Evolutionary conservation across 2,888 invertebrate species (phyloP).

Genomic region (Tinea semifulvella): DNA sequence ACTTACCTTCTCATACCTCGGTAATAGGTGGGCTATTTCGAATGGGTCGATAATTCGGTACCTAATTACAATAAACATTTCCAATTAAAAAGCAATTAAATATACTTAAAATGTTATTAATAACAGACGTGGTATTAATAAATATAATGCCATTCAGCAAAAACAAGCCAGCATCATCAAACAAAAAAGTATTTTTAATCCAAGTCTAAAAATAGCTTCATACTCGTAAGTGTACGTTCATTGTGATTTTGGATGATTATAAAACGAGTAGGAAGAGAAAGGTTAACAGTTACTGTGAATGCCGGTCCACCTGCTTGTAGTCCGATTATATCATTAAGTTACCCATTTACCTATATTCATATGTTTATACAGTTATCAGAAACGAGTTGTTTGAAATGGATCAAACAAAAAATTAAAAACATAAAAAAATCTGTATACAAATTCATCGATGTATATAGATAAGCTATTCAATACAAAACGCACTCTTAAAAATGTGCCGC

Average conservation of each 20-base stretch:
- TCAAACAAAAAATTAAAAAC: no score
- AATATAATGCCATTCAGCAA: background rate
- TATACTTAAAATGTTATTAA: background rate
- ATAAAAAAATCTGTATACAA: no score
- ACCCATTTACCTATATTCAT: no score
- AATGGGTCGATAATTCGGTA: no score
- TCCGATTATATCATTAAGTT: constrained; percentile 6
- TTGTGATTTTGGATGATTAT: constrained; percentile 5
- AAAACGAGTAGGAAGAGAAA: constrained; percentile 11
- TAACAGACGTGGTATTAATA: background rate
- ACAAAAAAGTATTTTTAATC: constrained; percentile 5
- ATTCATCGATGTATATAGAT: no score
- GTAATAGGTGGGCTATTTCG: no score
- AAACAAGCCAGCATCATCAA: background rate
- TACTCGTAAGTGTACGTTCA: constrained; percentile 1
- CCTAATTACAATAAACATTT: no score
- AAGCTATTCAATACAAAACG: no score
- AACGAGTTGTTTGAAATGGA: no score
- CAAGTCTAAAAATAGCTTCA: constrained; percentile 1
- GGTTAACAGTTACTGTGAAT: constrained; percentile 10
- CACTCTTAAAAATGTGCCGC: no score
- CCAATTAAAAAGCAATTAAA: constrained; percentile 5
- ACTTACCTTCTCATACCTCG: no score
- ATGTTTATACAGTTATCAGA: no score
- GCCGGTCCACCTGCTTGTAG: constrained; percentile 6